Base-by-base conservation (phyloP, 2,113 vertebrate genomes). In the Mixornis gularis region DNA sequence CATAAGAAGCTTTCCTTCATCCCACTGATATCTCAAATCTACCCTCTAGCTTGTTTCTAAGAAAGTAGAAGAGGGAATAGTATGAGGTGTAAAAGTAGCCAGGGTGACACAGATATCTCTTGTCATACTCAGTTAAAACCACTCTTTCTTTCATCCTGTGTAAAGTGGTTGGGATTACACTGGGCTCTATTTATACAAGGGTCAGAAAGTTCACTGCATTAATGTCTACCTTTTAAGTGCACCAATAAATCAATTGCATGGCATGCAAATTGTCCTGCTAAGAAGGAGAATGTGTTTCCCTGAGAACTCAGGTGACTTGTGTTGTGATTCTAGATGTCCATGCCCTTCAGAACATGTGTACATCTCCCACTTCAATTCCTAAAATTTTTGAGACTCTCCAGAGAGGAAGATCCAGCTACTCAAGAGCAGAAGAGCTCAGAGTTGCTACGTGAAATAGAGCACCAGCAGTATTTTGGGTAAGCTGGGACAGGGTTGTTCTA, bases 321-420 rank as follows among this genome's bases (percentile, higher is more conserved):
- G 41, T 52, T 90, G 59, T 77, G 36, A 66, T 85, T 95, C 38
- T 79, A 97, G 97, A 93, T 97, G 93, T 96, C 95, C 26, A 26
- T 97, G 97, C 97, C 97, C 78, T 96, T 92, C 80, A 94, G 94
- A 92, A 90, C 13, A 3, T 97, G 97, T 55, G 40, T 94, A 83
- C 91, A 97, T 79, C 89, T 97, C 22, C 97, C 97, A 6, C 65
- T 97, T 84, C 58, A 78, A 34, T 92, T 97, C 51, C 82, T 97
- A 52, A 95, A 96, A 72, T 51, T 94, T 62, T 26, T 97, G 72
- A 96, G 76, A 41, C 72, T 97, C 30, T 73, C 85, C 34, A 90
- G 63, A 82, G 94, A 95, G 46, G 85, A 95, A n/a, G 71, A 96
- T 46, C 41, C 87, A 46, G 66, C 44, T 52, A 55, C 44, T 65